Evolutionary conservation across 1,140 invertebrate genomes (phyloP), one percentile per base, ranked within the genome.

Genomic region (Pseudomyrmex dendroicus): DNA sequence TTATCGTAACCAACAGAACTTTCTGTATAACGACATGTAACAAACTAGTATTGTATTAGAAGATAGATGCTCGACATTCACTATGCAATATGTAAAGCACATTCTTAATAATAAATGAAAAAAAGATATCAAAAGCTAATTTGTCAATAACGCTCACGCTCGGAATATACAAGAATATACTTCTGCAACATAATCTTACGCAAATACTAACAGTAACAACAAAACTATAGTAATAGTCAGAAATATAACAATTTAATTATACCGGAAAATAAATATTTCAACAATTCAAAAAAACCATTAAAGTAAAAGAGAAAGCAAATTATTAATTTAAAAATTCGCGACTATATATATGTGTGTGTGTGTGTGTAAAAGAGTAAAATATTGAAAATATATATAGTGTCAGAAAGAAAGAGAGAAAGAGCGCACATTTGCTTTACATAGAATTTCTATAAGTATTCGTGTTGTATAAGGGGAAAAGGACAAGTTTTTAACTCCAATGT

Each of bases 31-130:
- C 20, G 13, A 83, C 62, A 68, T 59, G 52, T 70, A 86, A 84
- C 48, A 9, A 66, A 35, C 85, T 87, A 70, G 17, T 57, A 86
- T 57, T 13, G 10, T 54, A 44, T n/a, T 54, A 76, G 61, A 84
- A 52, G 20, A 52, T 61, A 82, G 48, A 73, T 74, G 59, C 86
- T 87, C 68, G 82, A 84, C 82, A 83, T 63, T 46, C 86, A 84
- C 82, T 77, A 82, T 74, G 59, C 64, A 87, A 87, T 74, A 87
- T 86, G 83, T 80, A 87, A 87, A 87, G 86, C 86, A 87, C 86
- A 87, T 87, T 87, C 86, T 87, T 87, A 87, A 87, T 87, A 87
- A 87, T 76, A 87, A 82, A 84, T 57, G 25, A 83, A 48, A 48
- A 68, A 57, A 59, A 17, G 2, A 70, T 13, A 83, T 52, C 5